Evolutionary conservation across 2,888 invertebrate species (phyloP), one percentile per base, ranked within the genome.

Genomic region (Troglohyphantes excavatus): DNA sequence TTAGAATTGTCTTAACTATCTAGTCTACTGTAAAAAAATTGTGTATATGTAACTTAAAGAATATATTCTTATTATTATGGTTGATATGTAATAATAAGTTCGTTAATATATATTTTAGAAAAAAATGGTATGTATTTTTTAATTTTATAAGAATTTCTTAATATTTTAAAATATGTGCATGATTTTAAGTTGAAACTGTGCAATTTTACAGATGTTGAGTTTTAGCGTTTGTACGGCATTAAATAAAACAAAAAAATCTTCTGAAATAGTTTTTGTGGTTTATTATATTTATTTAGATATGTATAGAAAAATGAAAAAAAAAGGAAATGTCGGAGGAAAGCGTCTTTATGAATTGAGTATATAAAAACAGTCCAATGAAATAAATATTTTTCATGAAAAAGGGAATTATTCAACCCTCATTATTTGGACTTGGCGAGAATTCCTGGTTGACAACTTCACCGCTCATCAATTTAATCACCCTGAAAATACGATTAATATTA

Each of bases 171-270:
- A 43, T 26, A 76, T 19, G 11, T 29, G 19, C 13, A 67, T 81
- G 9, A 29, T 68, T 73, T 70, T 61, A 67, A 65, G 27, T 27
- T 33, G 23, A 61, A 46, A 75, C 75, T 67, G 67, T 84, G 75
- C 76, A 68, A 78, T 86, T 78, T 86, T 86, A 86, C 59, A 61
- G 39, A 61, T 13, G 76, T 78, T 86, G 76, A 76, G 67, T 76
- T 84, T 86, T 70, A 86, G 70, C 29, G 70, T 78, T 78, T 86
- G 85, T 86, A 70, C 11, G 19, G 33, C 13, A 84, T 67, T 46
- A 21, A 86, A 78, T 68, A 86, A 78, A 70, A 70, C 26, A 33
- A 39, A 72, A 65, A 27, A 17, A 23, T 27, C 13, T 65, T 27
- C n/a, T n/a, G 2, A 65, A 65, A 65, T 26, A 65, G 19, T 27